Conservation (phyloP, 2,888 invertebrate species). For the Tortricodes alternella region DNA sequence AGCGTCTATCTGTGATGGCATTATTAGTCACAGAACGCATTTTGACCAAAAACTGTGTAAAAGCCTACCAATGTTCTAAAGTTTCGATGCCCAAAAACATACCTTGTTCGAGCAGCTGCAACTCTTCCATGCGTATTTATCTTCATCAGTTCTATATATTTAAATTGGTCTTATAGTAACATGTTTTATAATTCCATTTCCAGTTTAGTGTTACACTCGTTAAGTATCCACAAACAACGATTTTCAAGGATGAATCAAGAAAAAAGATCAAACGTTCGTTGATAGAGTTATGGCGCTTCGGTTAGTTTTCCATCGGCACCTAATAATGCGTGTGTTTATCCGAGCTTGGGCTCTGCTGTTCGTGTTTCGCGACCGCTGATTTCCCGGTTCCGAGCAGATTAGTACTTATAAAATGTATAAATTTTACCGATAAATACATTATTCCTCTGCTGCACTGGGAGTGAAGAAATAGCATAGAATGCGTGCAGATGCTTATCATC, state of each 20-base stretch:
- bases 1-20: conserved; percentile 39
- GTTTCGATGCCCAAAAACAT: conserved; percentile 16
- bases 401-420: no score
- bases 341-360: background rate
- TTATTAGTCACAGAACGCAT: conserved; percentile 33
- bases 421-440: no score
- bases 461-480: no score
- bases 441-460: no score
- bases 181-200: conserved; percentile 23
- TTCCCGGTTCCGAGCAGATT: no score
- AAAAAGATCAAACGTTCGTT: conserved; percentile 30
- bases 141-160: conserved; percentile 20
- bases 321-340: conserved; percentile 23
- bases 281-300: conserved; percentile 21
- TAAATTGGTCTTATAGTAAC: conserved; percentile 15
- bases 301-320: conserved; percentile 26
- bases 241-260: conserved; percentile 29
- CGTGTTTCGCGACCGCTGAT: background rate
- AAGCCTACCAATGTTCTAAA: background rate
- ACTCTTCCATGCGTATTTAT: conserved; percentile 20
- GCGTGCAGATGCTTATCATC: no score
- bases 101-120: conserved; percentile 7
- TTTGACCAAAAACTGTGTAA: background rate
- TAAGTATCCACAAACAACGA: conserved; percentile 29
- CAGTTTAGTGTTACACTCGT: conserved; percentile 21